phyloP scores from a whole-genome alignment of 2,797 vertebrate genomes.

The Zonotrichia albicollis region DNA sequence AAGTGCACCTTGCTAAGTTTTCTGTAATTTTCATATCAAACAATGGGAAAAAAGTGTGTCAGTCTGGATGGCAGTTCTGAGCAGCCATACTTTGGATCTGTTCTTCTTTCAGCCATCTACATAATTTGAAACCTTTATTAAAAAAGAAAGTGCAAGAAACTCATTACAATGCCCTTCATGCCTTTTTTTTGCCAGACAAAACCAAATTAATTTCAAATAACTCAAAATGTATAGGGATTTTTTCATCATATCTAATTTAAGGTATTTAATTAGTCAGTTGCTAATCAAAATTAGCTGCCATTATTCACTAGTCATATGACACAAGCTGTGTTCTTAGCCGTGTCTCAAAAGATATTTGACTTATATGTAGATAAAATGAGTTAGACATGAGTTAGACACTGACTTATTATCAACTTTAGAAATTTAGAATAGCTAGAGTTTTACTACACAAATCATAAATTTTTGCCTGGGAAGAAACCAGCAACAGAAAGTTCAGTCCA shows the following conservation, averaged over 20 bases:
- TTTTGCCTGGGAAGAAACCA: neutral
- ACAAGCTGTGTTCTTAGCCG: neutral
- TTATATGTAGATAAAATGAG: neutral
- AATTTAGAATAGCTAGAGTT: neutral
- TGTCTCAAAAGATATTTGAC: neutral
- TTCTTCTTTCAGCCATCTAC: neutral
- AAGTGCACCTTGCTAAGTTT: neutral
- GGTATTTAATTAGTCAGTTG: neutral
- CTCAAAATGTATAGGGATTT: neutral
- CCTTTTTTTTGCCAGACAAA: neutral
- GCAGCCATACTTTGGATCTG: neutral
- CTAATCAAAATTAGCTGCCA: neutral
- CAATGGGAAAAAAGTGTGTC: neutral
- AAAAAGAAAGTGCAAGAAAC: neutral
- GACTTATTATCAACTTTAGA: neutral
- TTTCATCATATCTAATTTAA: neutral
- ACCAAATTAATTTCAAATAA: neutral
- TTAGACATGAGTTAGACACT: neutral
- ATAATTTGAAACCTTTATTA: neutral
- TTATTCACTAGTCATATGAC: neutral
- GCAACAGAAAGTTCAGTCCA: neutral
- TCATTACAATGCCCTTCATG: neutral
- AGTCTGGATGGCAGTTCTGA: neutral
- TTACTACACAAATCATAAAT: neutral
- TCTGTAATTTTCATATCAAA: neutral